Percentiles rank a stretch among this genome's conserved stretches.
These are phyloP conservation scores for Trogon melanurus DNA, from an alignment of 2,113 vertebrate genomes.

Conservation along the genomic window DNA sequence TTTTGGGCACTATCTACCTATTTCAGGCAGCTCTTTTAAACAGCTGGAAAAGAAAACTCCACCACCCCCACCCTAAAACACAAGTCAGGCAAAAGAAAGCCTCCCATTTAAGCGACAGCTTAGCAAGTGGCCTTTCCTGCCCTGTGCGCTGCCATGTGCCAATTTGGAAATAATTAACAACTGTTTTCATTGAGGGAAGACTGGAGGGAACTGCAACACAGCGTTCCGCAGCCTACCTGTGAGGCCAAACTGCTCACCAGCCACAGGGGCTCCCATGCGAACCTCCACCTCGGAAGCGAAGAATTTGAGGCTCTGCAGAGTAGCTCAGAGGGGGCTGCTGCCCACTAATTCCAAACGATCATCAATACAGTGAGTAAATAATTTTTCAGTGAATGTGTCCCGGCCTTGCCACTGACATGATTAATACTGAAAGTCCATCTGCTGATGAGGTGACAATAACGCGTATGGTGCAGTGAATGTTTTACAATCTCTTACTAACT, in stretches of 20 bases:
- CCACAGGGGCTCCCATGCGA: neutral
- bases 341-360: neutral
- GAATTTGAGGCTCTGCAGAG: neutral
- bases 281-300: neutral
- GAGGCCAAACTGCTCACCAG: neutral
- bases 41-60: neutral
- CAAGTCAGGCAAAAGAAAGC: neutral
- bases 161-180: constrained; percentile 8
- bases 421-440: neutral
- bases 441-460: neutral
- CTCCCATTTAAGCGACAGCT: neutral
- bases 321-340: neutral
- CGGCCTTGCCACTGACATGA: neutral
- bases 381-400: neutral
- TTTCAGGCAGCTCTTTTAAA: neutral
- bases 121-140: neutral
- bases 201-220: neutral
- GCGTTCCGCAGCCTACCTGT: neutral
- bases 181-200: neutral
- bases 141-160: neutral
- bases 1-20: neutral
- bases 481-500: neutral
- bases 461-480: neutral
- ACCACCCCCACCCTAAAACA: neutral
- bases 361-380: neutral